A percentile compares a stretch with the other conserved stretches of the same genome.
Evolutionary conservation across 2,113 vertebrate species (phyloP).

Genomic region (Clarias batrachus): DNA sequence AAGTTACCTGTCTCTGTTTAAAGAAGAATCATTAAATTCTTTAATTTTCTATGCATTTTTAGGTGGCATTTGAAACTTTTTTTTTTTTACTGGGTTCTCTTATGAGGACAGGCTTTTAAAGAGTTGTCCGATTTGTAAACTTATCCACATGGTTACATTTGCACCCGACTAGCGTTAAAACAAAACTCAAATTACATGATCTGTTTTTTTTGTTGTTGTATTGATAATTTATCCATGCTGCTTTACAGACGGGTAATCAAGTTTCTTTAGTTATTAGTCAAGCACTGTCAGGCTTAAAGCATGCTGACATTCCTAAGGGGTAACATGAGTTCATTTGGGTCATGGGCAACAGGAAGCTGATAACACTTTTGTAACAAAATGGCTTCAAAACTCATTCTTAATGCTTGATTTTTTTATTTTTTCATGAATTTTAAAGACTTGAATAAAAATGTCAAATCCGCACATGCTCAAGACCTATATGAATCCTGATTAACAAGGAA

Average conservation of each 20-base stretch:
- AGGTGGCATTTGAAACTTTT: constrained; percentile 9
- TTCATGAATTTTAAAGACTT: neutral
- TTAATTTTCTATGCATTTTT: constrained; percentile 26
- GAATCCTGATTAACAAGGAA: neutral
- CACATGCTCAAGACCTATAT: neutral
- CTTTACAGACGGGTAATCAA: neutral
- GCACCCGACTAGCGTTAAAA: neutral
- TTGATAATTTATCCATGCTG: neutral
- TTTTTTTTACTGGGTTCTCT: neutral
- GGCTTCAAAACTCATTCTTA: neutral
- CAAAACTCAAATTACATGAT: too few species aligned
- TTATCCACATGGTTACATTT: neutral
- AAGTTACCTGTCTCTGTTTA: neutral
- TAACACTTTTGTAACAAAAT: constrained; percentile 30
- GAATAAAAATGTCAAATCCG: neutral
- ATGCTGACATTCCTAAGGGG: constrained; percentile 31
- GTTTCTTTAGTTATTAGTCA: constrained; percentile 9
- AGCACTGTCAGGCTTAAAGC: neutral
- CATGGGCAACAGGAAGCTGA: constrained; percentile 34
- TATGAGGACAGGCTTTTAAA: neutral
- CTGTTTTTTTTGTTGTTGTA: neutral
- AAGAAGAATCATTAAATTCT: constrained; percentile 40
- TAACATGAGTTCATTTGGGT: constrained; percentile 18
- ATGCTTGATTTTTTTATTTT: neutral
- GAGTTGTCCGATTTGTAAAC: neutral